Evolutionary conservation across 2,888 invertebrate genomes (phyloP), one percentile per base, ranked within the genome.

Genomic region (Tenthredo distinguenda): DNA sequence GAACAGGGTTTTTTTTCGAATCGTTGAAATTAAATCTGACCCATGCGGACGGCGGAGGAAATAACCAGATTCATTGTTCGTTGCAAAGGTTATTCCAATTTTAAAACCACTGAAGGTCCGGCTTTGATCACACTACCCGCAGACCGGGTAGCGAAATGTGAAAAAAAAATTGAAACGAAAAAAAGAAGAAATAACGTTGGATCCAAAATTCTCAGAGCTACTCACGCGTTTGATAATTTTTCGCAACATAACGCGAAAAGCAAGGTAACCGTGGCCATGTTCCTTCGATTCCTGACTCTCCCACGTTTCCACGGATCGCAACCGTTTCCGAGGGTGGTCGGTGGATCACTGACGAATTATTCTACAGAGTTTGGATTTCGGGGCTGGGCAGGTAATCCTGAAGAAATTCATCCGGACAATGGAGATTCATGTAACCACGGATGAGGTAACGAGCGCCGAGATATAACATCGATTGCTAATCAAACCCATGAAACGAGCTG

Each of bases 161-260:
- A 43, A 43, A 43, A n/a, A 55, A 65, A 26, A 15, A 68, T 26
- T 2, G 9, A 21, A 26, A 65, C 6, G 3, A 31, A 31, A 31
- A 65, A 0, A 15, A 37, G n/a, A n/a, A n/a, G n/a, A 26, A 34
- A 68, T 15, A 40, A 37, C 34, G 0, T 18, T 34, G 68, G 7
- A 34, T 37, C 0, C 15, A 68, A 68, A 68, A 34, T 18, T 18
- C 26, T 68, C 0, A 18, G 74, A 40, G 43, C 15, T 74, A 74
- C 74, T 74, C 74, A 74, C 74, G 43, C 40, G 47, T 74, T 74
- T n/a, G 6, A 26, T 12, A 76, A 76, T 26, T 47, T 76, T 15
- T 47, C 40, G 15, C 47, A 76, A 76, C 43, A 76, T 1, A 26
- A 12, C n/a, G 40, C 47, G 47, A 74, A 74, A 0, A 10, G 2